Evolutionary conservation across 2,888 invertebrate species (phyloP), one percentile per base, ranked within the genome.

Genomic region (Sminthurinus aureus): DNA sequence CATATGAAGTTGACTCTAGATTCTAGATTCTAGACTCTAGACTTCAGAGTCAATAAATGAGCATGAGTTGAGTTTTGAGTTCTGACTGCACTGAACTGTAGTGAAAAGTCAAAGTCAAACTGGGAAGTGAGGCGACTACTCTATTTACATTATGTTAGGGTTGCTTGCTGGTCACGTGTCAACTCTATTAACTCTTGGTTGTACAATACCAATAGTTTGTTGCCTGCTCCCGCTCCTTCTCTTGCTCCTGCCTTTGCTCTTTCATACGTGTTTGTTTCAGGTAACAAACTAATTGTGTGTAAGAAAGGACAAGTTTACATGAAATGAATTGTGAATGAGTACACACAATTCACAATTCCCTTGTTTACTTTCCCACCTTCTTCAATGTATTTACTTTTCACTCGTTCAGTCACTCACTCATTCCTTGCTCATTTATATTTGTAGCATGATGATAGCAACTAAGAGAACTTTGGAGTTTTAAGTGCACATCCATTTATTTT

Each of bases 141-240:
- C 58, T 76, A 76, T 76, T 76, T 76, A 76, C 76, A 66, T 79
- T 79, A 79, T 38, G 9, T 26, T 74, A 20, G 50, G 80, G 24
- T 51, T 22, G 52, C 71, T 24, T 51, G 22, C 15, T 15, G 51
- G 76, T 64, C 82, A 66, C 82, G 82, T 82, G 82, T 76, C 82
- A 82, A 77, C 67, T 76, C 82, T 82, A 82, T 82, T 82, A 82
- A 82, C 82, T 82, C 82, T 18, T 82, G 12, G 50, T 82, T 4
- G 20, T 71, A 71, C 24, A 71, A 24, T 6, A 58, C 20, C 51
- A 52, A 52, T 52, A 76, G 71, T 71, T 38, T 69, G 67, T n/a
- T 71, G 71, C 67, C 67, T 67, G n/a, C 24, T 71, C 1, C 22
- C n/a, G 67, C 67, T 38, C 74, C 26, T 74, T 12, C 20, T 4